Conservation (phyloP, 2,888 invertebrate species). For the Euplagia quadripunctaria region DNA sequence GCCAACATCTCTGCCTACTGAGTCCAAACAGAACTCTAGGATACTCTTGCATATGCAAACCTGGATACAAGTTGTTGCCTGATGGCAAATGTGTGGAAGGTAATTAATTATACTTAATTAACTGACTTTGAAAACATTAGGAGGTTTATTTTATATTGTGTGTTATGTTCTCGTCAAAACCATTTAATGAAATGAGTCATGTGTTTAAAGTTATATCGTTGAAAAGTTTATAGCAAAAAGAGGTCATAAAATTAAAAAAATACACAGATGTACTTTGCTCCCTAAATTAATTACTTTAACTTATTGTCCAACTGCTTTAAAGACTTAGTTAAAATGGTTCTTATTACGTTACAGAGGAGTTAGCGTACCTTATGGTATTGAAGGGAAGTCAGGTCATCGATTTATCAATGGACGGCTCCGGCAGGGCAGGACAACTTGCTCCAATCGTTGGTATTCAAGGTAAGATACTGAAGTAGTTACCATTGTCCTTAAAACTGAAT, state of each 20-base stretch:
- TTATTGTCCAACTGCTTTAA: too few species aligned
- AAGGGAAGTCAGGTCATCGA: constrained; percentile 96
- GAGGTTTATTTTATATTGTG: neutral
- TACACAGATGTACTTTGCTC: too few species aligned
- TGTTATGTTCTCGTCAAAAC: neutral
- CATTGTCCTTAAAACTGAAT: neutral
- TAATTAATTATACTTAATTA: constrained; percentile 38
- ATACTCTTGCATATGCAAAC: constrained; percentile 96
- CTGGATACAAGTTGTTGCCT: constrained; percentile 91
- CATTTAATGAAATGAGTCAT: neutral
- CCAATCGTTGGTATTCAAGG: constrained; percentile 94
- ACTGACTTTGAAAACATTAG: neutral
- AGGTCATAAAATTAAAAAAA: too few species aligned
- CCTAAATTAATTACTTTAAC: too few species aligned
- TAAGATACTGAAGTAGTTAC: constrained; percentile 37
- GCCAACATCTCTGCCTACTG: constrained; percentile 96
- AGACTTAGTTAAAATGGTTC: neutral
- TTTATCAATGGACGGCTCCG: constrained; percentile 92
- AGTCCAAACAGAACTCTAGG: constrained; percentile 91
- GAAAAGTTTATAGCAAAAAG: neutral
- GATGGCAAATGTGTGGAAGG: constrained; percentile 92
- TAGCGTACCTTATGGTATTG: constrained; percentile 95
- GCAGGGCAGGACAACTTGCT: constrained; percentile 92
- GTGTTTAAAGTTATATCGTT: neutral
- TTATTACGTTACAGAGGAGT: constrained; percentile 89